Evolutionary conservation across 2,888 invertebrate genomes (phyloP).

Genomic region (Apodemia hepburni): DNA sequence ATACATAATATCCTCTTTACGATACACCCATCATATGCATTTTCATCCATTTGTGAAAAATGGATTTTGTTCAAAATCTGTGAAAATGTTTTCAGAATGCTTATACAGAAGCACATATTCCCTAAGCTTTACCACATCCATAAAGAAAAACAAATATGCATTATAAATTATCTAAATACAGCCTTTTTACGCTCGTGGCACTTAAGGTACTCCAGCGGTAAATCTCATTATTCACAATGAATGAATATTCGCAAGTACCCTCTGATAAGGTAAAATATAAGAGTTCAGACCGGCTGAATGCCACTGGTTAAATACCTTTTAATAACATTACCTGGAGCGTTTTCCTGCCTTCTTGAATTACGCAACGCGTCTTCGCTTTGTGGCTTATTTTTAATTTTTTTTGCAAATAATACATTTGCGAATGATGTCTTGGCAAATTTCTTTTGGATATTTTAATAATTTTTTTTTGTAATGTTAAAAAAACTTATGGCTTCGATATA

Average conservation of each 20-base stretch:
- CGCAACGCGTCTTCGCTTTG: not conserved
- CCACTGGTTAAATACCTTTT: conserved; percentile 63
- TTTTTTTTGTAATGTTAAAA: not conserved
- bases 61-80: no score
- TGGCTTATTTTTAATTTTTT: not conserved
- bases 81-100: no score
- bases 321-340: conserved; percentile 53
- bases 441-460: no score
- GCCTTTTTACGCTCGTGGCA: conserved; percentile 13
- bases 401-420: not conserved
- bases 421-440: not conserved
- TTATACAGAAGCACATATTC: no score
- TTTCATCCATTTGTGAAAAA: no score
- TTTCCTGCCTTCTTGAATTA: conserved; percentile 17
- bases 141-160: conserved; percentile 12
- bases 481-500: not conserved
- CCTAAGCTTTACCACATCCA: not conserved
- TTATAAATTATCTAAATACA: conserved; percentile 10
- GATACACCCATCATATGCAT: no score
- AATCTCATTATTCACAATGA: conserved; percentile 28
- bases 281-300: conserved; percentile 53
- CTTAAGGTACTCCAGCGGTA: conserved; percentile 20
- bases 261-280: conserved; percentile 34
- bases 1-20: no score
- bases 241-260: conserved; percentile 28